These are phyloP conservation scores for Corythoichthys haematopterus DNA, from an alignment of 2,113 vertebrate genomes.

Conservation along the genomic window DNA sequence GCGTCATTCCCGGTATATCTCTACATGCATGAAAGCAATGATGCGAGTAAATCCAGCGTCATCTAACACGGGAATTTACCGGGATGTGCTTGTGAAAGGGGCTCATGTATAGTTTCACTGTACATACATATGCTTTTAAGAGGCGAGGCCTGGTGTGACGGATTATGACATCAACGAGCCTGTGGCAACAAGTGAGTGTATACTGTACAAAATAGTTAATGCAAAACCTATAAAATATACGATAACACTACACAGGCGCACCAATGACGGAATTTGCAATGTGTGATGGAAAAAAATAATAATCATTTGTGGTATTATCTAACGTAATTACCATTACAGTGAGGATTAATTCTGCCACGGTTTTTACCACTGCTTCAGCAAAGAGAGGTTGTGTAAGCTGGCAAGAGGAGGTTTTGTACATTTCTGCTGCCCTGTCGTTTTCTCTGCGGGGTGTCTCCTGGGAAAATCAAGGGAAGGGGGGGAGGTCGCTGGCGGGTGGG, in stretches of 20 bases:
- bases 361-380: background rate
- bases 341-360: background rate
- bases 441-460: conserved; percentile 68
- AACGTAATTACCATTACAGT: conserved; percentile 1
- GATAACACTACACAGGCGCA: background rate
- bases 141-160: too few species aligned
- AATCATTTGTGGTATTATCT: background rate
- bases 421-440: conserved; percentile 71
- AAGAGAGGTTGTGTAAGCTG: conserved; percentile 37
- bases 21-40: too few species aligned
- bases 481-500: conserved; percentile 38
- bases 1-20: too few species aligned
- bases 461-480: conserved; percentile 65
- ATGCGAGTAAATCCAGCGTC: too few species aligned
- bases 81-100: too few species aligned
- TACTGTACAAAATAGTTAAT: too few species aligned
- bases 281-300: background rate
- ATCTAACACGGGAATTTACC: too few species aligned
- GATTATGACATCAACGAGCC: too few species aligned
- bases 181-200: too few species aligned
- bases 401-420: conserved; percentile 64
- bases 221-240: background rate
- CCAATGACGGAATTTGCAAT: background rate
- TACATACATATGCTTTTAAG: too few species aligned
- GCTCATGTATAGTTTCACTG: too few species aligned